Conservation (phyloP, 2,113 vertebrate genomes). For the Scalopus aquaticus region DNA sequence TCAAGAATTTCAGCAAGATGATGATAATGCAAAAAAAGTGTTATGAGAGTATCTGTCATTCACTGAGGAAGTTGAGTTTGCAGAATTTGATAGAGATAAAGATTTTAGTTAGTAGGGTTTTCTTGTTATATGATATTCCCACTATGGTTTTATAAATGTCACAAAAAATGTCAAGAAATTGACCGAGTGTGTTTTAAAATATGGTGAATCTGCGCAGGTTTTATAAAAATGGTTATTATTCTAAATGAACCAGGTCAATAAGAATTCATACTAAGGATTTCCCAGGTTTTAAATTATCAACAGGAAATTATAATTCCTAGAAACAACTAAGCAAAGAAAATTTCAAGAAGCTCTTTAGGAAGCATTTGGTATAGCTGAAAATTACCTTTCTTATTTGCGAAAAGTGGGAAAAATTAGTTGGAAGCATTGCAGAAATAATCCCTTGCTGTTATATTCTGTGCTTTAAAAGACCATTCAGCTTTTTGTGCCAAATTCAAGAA, state of each 20-base stretch:
- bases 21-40: constrained; percentile 58
- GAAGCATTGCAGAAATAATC: constrained; percentile 32
- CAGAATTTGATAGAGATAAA: constrained; percentile 62
- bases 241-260: constrained; percentile 32
- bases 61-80: constrained; percentile 49
- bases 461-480: constrained; percentile 59
- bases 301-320: constrained; percentile 53
- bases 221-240: constrained; percentile 41
- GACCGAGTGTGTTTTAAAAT: constrained; percentile 54
- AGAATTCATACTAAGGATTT: background rate
- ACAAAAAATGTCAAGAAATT: constrained; percentile 37
- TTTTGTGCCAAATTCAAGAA: constrained; percentile 52
- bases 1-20: constrained; percentile 59
- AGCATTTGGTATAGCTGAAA: constrained; percentile 46
- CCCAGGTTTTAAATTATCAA: constrained; percentile 29
- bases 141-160: constrained; percentile 51
- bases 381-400: constrained; percentile 31
- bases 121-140: constrained; percentile 54
- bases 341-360: constrained; percentile 35
- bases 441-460: background rate
- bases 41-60: constrained; percentile 53
- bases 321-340: constrained; percentile 41
- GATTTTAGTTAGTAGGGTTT: constrained; percentile 48
- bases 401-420: constrained; percentile 1
- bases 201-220: background rate